Percentiles rank a stretch among this genome's conserved stretches.
phyloP scores from a whole-genome alignment of 2,888 invertebrate genomes.

The Atrina japonica region DNA sequence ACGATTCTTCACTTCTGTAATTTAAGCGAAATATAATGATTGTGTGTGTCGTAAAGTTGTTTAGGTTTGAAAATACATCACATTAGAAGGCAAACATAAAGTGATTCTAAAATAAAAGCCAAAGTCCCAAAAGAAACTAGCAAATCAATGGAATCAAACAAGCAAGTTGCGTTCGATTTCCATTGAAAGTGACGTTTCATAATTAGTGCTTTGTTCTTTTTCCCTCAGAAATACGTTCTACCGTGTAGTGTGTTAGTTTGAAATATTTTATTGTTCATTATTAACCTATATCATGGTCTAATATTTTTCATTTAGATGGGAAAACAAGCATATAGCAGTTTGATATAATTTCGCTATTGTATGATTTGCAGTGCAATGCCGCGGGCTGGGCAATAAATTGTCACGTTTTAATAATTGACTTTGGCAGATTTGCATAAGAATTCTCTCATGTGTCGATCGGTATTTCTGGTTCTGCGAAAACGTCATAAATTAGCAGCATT shows the following conservation, averaged over 20 bases:
- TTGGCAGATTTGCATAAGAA: conserved; percentile 52
- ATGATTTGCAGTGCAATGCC: conserved; percentile 12
- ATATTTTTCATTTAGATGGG: neutral
- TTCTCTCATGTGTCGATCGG: conserved; percentile 43
- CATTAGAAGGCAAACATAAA: conserved; percentile 7
- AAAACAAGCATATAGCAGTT: neutral
- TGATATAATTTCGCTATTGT: conserved; percentile 1
- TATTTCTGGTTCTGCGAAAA: conserved; percentile 37
- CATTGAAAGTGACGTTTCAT: neutral
- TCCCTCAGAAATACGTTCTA: too few species aligned
- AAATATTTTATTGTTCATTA: neutral
- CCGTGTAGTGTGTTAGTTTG: neutral
- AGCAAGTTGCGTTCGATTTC: neutral
- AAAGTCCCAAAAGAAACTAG: neutral
- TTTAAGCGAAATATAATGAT: neutral
- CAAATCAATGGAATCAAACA: neutral
- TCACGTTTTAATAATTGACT: conserved; percentile 48
- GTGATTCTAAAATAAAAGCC: neutral
- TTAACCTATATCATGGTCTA: neutral
- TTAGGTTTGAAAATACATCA: conserved; percentile 4
- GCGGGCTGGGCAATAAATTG: conserved; percentile 49
- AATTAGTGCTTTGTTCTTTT: neutral
- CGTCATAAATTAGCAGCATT: conserved; percentile 48
- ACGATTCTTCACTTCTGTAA: conserved; percentile 9
- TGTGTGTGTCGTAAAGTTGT: neutral